Conservation (phyloP, 2,888 invertebrate species). For the Sarcophaga carnaria region DNA sequence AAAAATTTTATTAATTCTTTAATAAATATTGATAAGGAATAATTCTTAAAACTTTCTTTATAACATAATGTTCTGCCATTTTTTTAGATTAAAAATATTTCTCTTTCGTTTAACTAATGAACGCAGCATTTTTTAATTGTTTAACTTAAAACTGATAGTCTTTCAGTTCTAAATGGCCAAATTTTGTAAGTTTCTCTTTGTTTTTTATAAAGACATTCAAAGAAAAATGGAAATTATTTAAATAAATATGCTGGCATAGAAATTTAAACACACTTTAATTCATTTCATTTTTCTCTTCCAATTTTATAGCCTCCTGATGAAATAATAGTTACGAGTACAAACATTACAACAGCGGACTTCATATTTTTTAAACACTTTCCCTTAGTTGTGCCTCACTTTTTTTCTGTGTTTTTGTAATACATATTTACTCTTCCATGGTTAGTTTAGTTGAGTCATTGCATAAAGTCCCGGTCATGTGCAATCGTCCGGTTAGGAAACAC, state of each 20-base stretch:
- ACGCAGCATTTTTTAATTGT: background rate
- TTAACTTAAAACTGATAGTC: background rate
- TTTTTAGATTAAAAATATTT: too few species aligned
- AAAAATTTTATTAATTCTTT: too few species aligned
- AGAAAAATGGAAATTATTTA: background rate
- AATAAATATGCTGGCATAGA: constrained; percentile 40
- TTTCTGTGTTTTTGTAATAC: background rate
- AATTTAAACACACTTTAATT: constrained; percentile 62
- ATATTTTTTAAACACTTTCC: background rate
- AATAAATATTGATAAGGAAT: too few species aligned
- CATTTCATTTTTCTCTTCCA: constrained; percentile 43
- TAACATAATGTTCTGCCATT: too few species aligned
- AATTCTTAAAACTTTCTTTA: too few species aligned
- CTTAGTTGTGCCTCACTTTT: background rate
- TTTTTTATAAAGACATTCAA: background rate
- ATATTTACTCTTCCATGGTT: constrained; percentile 52
- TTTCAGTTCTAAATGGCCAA: background rate
- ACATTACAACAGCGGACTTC: constrained; percentile 45
- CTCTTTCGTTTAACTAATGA: too few species aligned
- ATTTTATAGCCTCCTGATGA: constrained; percentile 50
- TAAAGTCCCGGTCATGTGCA: constrained; percentile 61
- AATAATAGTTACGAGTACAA: constrained; percentile 58
- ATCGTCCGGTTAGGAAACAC: constrained; percentile 60
- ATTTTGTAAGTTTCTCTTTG: background rate
- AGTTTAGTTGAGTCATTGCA: constrained; percentile 63